Conservation (phyloP, 35 echinoderm and acorn worm genomes). For the Ophioderma brevispina region DNA sequence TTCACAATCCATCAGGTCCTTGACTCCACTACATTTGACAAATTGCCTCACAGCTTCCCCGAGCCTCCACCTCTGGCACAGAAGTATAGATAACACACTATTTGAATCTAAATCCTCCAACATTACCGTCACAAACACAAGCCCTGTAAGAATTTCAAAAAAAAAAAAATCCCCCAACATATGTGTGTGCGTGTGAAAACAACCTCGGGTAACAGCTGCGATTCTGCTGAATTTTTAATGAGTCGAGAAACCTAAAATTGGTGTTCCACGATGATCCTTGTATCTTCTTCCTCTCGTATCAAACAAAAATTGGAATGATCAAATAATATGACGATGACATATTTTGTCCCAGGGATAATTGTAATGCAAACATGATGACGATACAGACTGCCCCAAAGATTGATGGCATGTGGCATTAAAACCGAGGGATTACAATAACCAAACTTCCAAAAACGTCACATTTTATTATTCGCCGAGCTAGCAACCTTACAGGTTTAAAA, state of each 20-base stretch:
- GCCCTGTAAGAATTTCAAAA: neutral
- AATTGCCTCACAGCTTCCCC: conserved; percentile 2
- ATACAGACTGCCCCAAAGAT: neutral
- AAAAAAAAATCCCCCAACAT: neutral
- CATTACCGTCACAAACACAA: neutral
- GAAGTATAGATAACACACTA: neutral
- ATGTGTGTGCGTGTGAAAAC: neutral
- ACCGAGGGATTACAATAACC: neutral
- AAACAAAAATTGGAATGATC: neutral
- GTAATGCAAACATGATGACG: neutral
- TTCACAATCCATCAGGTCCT: neutral
- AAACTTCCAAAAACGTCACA: neutral
- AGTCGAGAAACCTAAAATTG: neutral
- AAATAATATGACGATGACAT: neutral
- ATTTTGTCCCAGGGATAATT: neutral
- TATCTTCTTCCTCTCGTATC: neutral
- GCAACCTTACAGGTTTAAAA: too few species aligned
- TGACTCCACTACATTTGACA: neutral
- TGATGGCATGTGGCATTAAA: neutral
- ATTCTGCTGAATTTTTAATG: neutral
- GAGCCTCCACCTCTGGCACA: neutral
- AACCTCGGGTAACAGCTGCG: neutral
- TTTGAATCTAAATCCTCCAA: neutral
- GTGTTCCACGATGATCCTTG: neutral
- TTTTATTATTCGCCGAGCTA: neutral